Conservation (phyloP, 2,888 invertebrate genomes). For the Eupeodes latifasciatus region DNA sequence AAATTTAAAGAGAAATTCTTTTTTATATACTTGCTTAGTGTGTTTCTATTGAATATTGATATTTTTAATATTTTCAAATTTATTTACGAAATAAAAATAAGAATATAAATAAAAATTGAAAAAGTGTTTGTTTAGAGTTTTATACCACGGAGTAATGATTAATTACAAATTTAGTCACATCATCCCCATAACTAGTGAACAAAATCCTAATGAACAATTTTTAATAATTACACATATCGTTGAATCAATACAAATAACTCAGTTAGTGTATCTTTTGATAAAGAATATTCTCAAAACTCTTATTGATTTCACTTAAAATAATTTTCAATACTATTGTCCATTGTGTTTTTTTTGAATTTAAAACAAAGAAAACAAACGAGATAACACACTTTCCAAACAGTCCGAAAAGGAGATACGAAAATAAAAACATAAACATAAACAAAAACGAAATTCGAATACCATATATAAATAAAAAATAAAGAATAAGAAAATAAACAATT, state of each 20-base stretch:
- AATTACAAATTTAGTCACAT: constrained; percentile 59
- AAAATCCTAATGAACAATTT: constrained; percentile 47
- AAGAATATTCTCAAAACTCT: constrained; percentile 60
- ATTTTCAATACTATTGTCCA: not conserved
- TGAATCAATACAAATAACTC: constrained; percentile 50
- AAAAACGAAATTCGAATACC: constrained; percentile 48
- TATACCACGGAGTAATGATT: constrained; percentile 58
- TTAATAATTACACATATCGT: constrained; percentile 25
- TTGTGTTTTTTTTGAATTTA: not conserved
- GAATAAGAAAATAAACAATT: not conserved
- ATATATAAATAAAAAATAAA: not conserved
- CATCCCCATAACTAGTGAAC: constrained; percentile 40
- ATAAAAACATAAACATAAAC: not conserved
- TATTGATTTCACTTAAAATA: constrained; percentile 67
- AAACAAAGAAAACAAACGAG: constrained; percentile 31
- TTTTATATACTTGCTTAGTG: no score
- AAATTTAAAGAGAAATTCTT: constrained; percentile 51
- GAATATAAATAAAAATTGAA: not conserved
- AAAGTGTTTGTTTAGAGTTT: constrained; percentile 8
- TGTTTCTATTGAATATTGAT: not conserved
- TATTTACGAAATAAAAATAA: not conserved
- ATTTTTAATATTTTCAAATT: not conserved
- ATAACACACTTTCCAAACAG: constrained; percentile 8
- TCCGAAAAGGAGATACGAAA: constrained; percentile 34
- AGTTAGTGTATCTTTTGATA: constrained; percentile 57